Base-by-base conservation (phyloP, 2,888 invertebrate species). In the Drosophila macrospina region DNA sequence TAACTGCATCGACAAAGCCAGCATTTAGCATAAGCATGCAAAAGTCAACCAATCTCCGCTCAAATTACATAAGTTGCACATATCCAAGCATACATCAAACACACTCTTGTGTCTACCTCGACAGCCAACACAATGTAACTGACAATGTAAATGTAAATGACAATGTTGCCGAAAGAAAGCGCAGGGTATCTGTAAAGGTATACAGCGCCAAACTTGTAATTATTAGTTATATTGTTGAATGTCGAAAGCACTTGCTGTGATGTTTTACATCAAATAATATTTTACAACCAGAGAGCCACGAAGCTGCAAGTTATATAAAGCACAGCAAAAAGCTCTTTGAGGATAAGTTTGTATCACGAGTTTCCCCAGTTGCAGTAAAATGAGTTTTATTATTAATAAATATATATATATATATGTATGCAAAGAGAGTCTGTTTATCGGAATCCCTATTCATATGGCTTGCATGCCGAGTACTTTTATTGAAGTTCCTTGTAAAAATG, bases 11-110 rank as follows among this genome's bases (percentile, higher is more conserved):
- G 42, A 64, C 71, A 77, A 74, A 68, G 69, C 16, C 48, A 52
- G 39, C 52, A 56, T 54, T 88, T 83, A 74, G 60, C 80, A 64
- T 56, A 52, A 57, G 45, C 52, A 62, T 70, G 74, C 24, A 44
- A 69, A 73, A 69, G 59, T 61, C 45, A 48, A 41, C 13, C 8
- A 34, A 55, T 30, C 28, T 28, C 30, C 24, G 11, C 5, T 5
- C 28, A 28, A 11, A n/a, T 76, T 57, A 26, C 70, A 45, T 54
- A 75, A 72, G 47, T 24, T 6, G 51, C 15, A 48, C 10, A 32
- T 15, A 39, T 39, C 39, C 52, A 44, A 7, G 32, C 37, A 60
- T 39, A 56, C 41, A 57, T 36, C 39, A 42, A 34, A 67, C 70
- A 37, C 42, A 44, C 20, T 32, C 34, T 67, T 36, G 16, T 16